Conservation (phyloP, 2,888 invertebrate genomes). For the Copidosoma aretas region DNA sequence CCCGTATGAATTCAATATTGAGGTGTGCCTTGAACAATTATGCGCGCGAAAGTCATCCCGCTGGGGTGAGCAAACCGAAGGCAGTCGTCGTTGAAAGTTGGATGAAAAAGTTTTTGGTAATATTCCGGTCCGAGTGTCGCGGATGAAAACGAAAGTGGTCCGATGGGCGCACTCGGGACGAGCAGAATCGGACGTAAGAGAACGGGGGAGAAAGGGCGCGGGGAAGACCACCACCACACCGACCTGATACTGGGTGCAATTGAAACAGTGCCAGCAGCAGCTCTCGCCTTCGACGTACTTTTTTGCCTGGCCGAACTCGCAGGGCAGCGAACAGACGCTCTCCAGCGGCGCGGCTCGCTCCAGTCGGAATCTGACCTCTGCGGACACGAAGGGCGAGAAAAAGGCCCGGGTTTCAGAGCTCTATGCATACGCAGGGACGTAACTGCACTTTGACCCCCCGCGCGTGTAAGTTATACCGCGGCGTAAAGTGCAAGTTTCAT, state of each 20-base stretch:
- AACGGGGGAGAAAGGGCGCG: neutral
- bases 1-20: too few species aligned
- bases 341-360: constrained; percentile 81
- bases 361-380: constrained; percentile 85
- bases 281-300: constrained; percentile 91
- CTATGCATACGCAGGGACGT: constrained; percentile 4
- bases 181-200: too few species aligned
- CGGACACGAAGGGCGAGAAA: neutral
- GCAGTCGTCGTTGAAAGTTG: too few species aligned
- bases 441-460: constrained; percentile 20
- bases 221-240: constrained; percentile 27
- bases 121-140: too few species aligned
- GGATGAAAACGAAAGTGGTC: too few species aligned
- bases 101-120: too few species aligned
- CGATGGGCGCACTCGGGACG: too few species aligned
- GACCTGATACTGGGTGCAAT: constrained; percentile 85
- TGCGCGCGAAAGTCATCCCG: too few species aligned
- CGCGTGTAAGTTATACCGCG: neutral
- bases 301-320: constrained; percentile 87
- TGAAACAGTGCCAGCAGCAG: constrained; percentile 94
- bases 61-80: too few species aligned
- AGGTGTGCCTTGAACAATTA: too few species aligned
- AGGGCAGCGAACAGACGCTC: constrained; percentile 90
- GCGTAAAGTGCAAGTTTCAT: constrained; percentile 17
- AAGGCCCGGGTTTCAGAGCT: too few species aligned